These are phyloP conservation scores for Heteromormyrus szaboi DNA, from an alignment of 2,797 vertebrate genomes.

Conservation along the genomic window DNA sequence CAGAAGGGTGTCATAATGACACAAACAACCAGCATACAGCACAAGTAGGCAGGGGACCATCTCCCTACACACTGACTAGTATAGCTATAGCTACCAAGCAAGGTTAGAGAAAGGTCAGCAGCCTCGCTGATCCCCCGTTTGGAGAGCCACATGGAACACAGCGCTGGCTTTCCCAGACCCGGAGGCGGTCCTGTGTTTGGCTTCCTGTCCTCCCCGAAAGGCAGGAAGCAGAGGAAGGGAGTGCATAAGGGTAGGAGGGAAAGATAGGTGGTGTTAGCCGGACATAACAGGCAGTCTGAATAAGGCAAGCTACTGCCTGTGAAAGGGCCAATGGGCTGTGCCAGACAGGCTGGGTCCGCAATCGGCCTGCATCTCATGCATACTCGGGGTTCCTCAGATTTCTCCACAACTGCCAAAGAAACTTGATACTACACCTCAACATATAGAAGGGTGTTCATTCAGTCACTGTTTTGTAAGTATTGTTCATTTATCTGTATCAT, in stretches of 20 bases:
- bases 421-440: not conserved
- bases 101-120: not conserved
- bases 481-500: not conserved
- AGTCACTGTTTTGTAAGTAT: conserved; percentile 14
- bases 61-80: not conserved
- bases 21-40: not conserved
- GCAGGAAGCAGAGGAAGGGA: conserved; percentile 25
- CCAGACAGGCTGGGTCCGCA: not conserved
- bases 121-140: not conserved
- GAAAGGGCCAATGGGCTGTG: not conserved
- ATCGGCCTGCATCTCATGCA: not conserved
- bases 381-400: not conserved
- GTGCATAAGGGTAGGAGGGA: not conserved
- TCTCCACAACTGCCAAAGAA: not conserved
- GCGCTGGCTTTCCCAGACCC: not conserved
- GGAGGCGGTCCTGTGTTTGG: not conserved
- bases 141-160: not conserved
- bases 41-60: not conserved
- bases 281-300: not conserved
- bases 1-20: not conserved
- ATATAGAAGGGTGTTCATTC: not conserved
- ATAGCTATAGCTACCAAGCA: not conserved
- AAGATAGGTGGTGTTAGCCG: not conserved
- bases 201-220: conserved; percentile 2
- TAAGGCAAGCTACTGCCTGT: not conserved